phyloP scores from a whole-genome alignment of 2,888 invertebrate genomes.

The Calameuta idolon region DNA sequence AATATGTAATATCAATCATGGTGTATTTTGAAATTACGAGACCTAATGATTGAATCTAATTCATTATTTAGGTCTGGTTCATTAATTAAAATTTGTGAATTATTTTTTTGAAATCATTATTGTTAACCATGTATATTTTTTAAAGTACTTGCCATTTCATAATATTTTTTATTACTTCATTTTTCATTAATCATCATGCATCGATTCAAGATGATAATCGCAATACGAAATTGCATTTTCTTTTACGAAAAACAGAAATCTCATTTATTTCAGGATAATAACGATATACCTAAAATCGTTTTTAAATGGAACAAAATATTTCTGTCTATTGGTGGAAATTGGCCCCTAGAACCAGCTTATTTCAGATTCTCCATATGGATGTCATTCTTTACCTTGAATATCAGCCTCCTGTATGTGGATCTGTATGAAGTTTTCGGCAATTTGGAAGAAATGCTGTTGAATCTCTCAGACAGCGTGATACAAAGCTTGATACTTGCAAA shows the following conservation, averaged over 20 bases:
- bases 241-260: not conserved
- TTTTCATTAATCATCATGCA: not conserved
- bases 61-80: not conserved
- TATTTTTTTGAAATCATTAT: not conserved
- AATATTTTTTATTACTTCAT: too few species aligned
- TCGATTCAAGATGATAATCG: not conserved
- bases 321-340: slow-evolving; percentile 30
- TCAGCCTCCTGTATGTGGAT: slow-evolving; percentile 29
- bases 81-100: not conserved
- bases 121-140: too few species aligned
- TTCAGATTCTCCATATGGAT: slow-evolving; percentile 29
- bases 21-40: not conserved
- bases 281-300: not conserved
- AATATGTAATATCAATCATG: not conserved
- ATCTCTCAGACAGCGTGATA: slow-evolving; percentile 31
- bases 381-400: slow-evolving; percentile 24
- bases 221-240: not conserved
- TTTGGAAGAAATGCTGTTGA: slow-evolving; percentile 33
- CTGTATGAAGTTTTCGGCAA: slow-evolving; percentile 30
- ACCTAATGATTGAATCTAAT: not conserved
- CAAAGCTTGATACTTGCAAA: slow-evolving; percentile 29
- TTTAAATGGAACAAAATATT: not conserved
- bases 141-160: too few species aligned
- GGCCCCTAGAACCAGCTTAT: slow-evolving; percentile 31
- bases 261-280: not conserved